These are phyloP conservation scores for Arizona elegans DNA, from an alignment of 2,113 vertebrate species.

Conservation along the genomic window DNA sequence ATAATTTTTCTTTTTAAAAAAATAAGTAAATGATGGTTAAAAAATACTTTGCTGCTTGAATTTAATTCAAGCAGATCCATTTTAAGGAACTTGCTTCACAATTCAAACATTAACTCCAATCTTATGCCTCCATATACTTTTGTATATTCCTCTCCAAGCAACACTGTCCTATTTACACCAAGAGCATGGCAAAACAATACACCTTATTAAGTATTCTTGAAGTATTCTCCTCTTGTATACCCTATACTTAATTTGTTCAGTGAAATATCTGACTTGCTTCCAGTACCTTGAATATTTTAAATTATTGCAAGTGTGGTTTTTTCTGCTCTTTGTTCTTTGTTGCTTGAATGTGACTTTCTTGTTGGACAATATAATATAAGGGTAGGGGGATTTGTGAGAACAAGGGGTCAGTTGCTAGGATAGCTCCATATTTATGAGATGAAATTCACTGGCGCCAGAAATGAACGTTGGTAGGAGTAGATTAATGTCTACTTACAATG, in stretches of 20 bases:
- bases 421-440: not conserved
- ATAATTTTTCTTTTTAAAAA: not conserved
- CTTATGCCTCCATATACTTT: not conserved
- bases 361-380: not conserved
- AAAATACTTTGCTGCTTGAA: not conserved
- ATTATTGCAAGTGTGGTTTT: not conserved
- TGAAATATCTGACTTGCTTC: not conserved
- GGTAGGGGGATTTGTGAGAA: not conserved
- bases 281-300: not conserved
- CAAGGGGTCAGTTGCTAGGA: not conserved
- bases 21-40: not conserved
- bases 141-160: not conserved
- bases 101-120: not conserved
- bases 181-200: not conserved
- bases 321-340: not conserved
- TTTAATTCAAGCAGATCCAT: not conserved
- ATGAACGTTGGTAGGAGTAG: not conserved
- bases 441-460: not conserved
- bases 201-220: not conserved
- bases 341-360: not conserved
- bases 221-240: not conserved
- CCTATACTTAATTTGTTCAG: not conserved
- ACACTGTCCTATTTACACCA: not conserved
- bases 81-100: not conserved
- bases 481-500: not conserved